Evolutionary conservation across 2,797 vertebrate species (phyloP).

Genomic region (Tachyglossus aculeatus): DNA sequence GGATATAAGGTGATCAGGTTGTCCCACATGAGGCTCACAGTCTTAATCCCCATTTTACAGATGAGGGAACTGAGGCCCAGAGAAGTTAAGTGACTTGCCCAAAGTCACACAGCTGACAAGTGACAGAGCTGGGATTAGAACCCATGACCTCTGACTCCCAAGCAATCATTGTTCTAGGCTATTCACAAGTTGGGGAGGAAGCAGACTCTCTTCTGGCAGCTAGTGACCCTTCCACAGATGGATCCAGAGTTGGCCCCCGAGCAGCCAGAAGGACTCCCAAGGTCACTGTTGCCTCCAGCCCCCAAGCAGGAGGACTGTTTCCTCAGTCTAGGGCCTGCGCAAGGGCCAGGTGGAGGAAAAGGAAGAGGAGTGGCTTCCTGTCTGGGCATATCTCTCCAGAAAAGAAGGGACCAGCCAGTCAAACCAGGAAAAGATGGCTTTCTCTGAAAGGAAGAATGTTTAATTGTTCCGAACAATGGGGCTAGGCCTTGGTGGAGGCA

Average conservation of each 20-base stretch:
- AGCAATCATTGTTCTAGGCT: too few species aligned
- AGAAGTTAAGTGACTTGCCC: too few species aligned
- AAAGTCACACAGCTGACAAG: too few species aligned
- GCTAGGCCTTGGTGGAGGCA: conserved; percentile 23
- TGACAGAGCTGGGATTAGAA: too few species aligned
- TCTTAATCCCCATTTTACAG: too few species aligned
- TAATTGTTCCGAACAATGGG: conserved; percentile 62
- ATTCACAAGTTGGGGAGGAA: too few species aligned
- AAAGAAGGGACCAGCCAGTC: conserved; percentile 35
- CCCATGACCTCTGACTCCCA: too few species aligned
- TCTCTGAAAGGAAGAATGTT: conserved; percentile 65
- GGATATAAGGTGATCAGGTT: too few species aligned
- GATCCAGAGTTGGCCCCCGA: conserved; percentile 4
- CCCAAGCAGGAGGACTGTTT: conserved; percentile 10
- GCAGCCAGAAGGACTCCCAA: not conserved
- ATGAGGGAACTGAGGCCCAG: too few species aligned
- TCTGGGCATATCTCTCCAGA: conserved; percentile 48
- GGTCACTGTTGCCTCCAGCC: not conserved
- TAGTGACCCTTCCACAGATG: not conserved
- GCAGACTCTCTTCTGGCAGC: not conserved
- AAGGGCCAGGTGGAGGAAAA: conserved; percentile 61
- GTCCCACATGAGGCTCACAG: too few species aligned
- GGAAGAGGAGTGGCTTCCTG: conserved; percentile 74
- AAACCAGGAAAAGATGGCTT: conserved; percentile 73
- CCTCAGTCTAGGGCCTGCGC: conserved; percentile 29